A percentile compares a stretch with the other conserved stretches of the same genome.
These are phyloP conservation scores for Callospermophilus lateralis DNA, from an alignment of 2,113 vertebrate genomes.

Conservation along the genomic window DNA sequence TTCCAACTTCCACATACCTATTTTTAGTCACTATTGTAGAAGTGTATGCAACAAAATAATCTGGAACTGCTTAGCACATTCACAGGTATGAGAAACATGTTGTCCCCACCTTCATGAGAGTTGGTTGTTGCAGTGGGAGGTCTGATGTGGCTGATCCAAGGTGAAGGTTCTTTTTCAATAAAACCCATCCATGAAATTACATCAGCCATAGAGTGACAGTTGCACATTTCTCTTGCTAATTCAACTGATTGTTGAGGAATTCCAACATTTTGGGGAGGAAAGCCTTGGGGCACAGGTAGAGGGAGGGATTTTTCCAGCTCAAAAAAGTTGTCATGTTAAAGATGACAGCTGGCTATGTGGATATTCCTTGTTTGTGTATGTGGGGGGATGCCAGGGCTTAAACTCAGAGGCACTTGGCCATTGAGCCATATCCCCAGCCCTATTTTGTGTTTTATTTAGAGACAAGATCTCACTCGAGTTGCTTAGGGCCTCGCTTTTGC, in stretches of 20 bases:
- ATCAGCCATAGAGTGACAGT: background rate
- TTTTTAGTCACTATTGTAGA: background rate
- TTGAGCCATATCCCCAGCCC: no score
- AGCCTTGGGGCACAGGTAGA: background rate
- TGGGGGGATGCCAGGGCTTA: no score
- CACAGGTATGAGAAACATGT: background rate
- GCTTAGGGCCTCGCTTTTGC: no score
- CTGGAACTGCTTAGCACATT: background rate
- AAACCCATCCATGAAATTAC: background rate
- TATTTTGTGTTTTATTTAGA: no score
- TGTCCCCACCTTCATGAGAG: background rate
- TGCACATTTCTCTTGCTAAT: background rate
- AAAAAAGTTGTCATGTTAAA: background rate
- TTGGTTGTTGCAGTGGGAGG: background rate
- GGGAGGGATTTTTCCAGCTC: background rate
- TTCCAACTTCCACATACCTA: background rate
- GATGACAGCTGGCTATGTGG: background rate
- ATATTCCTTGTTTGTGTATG: background rate
- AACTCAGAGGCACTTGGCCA: no score
- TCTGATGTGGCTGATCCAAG: background rate
- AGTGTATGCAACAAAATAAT: background rate
- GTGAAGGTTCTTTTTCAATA: background rate
- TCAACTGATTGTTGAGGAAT: background rate
- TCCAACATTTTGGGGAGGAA: background rate
- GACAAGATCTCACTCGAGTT: no score